Base-by-base conservation (phyloP, 2,113 vertebrate genomes). In the Bucco capensis region DNA sequence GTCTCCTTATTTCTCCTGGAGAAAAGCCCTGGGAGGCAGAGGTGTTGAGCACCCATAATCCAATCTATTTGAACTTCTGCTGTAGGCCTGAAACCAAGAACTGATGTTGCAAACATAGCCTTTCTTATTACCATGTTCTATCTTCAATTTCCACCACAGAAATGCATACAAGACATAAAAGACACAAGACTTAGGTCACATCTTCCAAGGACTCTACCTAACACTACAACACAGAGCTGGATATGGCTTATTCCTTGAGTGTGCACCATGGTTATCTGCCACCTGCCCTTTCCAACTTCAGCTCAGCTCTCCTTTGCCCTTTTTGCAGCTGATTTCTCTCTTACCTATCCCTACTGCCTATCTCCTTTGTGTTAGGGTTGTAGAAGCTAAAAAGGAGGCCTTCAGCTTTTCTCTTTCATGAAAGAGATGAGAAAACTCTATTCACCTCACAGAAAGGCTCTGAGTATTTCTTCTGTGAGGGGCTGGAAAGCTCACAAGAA, bases 231-330 rank as follows among this genome's bases (percentile, higher is more conserved):
- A 2, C 38, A 57, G 27, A 62, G 27, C 23, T 70, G 38, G 30
- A 58, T 53, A 4, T 1, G 24, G 58, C 19, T 58, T 37, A 21
- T 65, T 15, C 14, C 8, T 0, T 18, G 30, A 53, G 9, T 0
- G 3, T 10, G 23, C 31, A 35, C 33, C 18, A 10, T 47, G 27
- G 4, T 8, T 50, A 21, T 18, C 49, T 72, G 33, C 2, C 1
- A 21, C 13, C 31, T 58, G 22, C 19, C 22, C 31, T 25, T 85
- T 23, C 53, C 54, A 83, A 57, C 33, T 46, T 33, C 35, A 67
- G 5, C 46, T 60, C 71, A 79, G 50, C 19, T 75, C 42, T 33
- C 18, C 46, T 83, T 56, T 76, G 58, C 58, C 27, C 40, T 79
- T 83, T 69, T 11, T 14, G 33, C 14, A 72, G 31, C 10, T 33